Percentiles rank a stretch among this genome's conserved stretches.
Conservation (phyloP, 2,113 vertebrate genomes). For the Lophochroa leadbeateri region DNA sequence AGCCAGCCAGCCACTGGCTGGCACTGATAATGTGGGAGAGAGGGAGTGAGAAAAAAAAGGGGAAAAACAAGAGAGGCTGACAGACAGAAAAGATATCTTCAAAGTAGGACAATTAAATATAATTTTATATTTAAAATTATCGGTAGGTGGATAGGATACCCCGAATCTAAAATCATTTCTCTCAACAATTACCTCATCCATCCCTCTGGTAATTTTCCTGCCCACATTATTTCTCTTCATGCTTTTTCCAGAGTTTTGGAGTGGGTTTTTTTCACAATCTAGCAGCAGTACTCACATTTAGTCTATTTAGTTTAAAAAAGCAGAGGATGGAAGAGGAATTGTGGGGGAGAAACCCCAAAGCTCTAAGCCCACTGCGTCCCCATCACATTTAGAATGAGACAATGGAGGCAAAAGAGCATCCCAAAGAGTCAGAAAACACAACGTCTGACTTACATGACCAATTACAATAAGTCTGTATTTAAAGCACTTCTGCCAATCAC, state of each 20-base stretch:
- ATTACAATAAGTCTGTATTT: neutral
- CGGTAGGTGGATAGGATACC: neutral
- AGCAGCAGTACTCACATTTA: neutral
- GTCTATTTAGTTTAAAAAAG: neutral
- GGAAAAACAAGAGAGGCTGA: neutral
- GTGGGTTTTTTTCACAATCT: neutral
- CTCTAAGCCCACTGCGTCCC: neutral
- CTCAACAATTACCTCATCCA: neutral
- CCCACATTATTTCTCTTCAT: neutral
- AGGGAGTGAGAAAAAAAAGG: neutral
- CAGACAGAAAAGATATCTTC: neutral
- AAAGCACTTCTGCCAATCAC: neutral
- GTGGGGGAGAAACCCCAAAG: neutral
- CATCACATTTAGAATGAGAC: neutral
- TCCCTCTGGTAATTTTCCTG: neutral
- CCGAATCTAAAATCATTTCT: neutral
- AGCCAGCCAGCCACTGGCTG: neutral
- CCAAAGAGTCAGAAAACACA: neutral
- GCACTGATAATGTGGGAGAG: neutral
- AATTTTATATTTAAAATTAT: neutral
- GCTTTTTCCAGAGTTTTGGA: neutral
- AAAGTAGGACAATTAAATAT: neutral
- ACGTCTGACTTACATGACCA: neutral
- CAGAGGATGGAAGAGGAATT: neutral
- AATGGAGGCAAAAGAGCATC: neutral